Base-by-base conservation (phyloP, 2,888 invertebrate species). In the Xestia xanthographa region DNA sequence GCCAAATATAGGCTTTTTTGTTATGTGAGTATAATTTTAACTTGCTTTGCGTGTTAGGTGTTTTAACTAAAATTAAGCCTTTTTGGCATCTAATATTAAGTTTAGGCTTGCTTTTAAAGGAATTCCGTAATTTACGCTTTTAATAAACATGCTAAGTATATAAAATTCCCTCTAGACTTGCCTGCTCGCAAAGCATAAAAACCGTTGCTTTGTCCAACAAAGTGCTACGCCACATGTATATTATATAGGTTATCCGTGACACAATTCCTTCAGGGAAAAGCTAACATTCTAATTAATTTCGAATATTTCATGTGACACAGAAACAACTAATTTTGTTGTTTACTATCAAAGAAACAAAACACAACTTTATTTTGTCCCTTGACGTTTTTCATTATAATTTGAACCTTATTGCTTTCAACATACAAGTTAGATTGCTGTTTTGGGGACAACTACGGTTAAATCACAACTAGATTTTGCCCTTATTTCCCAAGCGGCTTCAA, bases 221-320 rank as follows among this genome's bases (percentile, higher is more conserved):
- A 41, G 3, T n/a, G 2, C 38, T 34, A 34, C 34, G 34, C 34
- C 5, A 34, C 34, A 5, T 5, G 34, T 17, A 34, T 53, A 60
- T 71, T 41, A 77, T 67, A 70, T 50, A 67, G 34, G 60, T 41
- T 53, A 53, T 38, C 41, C 82, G 79, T 82, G 82, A 65, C 83
- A 48, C 1, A 17, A 20, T 2, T 5, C 38, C 84, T 70, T 67
- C 1, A 14, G 80, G 82, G 82, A 72, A 63, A 63, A 70, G 53
- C 14, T 4, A 34, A n/a, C 14, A 70, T 69, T 79, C 48, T 75
- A 80, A 84, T 84, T 84, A 83, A 71, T 80, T 77, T 73, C 69
- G 6, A 80, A 82, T 80, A 83, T 76, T 76, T 60, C 70, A 83
- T 12, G 12, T 53, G 45, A 58, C 66, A 66, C n/a, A 69, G 29